Conservation (phyloP, 2,113 vertebrate species). For the Taxidea taxus region DNA sequence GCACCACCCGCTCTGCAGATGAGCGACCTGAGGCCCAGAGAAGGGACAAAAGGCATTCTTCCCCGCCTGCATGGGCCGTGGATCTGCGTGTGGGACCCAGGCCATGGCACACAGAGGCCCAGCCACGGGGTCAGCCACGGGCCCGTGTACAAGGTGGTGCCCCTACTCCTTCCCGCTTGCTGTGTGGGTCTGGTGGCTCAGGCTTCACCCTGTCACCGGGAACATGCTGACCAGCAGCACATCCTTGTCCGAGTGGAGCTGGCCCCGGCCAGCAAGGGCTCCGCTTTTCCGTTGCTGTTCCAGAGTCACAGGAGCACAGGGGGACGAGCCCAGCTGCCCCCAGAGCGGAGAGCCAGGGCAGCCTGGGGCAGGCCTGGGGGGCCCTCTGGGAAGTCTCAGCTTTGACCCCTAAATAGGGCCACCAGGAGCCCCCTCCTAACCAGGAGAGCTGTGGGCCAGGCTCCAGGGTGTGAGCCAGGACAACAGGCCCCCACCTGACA, state of each 20-base stretch:
- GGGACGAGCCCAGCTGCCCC: neutral
- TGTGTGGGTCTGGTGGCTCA: accelerated
- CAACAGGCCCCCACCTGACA: neutral
- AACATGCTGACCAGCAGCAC: accelerated
- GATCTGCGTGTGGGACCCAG: neutral
- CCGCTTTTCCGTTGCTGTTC: neutral
- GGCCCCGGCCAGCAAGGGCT: neutral
- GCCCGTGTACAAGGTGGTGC: accelerated
- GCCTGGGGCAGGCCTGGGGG: neutral
- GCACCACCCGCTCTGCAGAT: neutral
- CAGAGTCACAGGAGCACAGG: neutral
- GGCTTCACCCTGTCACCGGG: neutral
- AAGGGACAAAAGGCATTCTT: neutral
- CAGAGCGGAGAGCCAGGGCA: neutral
- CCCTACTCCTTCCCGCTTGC: accelerated
- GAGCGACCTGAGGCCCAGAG: neutral
- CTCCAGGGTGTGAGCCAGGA: neutral
- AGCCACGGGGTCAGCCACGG: accelerated
- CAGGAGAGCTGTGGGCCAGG: neutral
- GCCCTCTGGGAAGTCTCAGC: neutral
- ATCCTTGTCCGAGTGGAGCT: accelerated
- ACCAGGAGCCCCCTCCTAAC: neutral
- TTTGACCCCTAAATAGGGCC: neutral
- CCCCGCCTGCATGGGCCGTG: neutral
- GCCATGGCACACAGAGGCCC: neutral